These are phyloP conservation scores for Ursus arctos DNA, from an alignment of 2,113 vertebrate species.

Conservation along the genomic window DNA sequence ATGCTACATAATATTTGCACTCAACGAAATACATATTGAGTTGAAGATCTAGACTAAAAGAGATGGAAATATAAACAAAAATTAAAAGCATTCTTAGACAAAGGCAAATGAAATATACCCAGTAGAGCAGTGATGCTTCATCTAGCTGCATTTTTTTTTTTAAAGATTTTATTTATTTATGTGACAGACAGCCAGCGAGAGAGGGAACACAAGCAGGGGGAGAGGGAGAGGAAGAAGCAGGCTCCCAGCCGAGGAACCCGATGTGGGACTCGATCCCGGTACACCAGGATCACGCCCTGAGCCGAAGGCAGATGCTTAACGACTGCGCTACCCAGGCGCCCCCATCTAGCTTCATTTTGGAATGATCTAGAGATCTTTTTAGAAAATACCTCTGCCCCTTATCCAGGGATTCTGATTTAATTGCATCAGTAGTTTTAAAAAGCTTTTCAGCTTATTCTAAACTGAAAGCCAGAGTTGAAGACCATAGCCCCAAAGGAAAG, in stretches of 20 bases:
- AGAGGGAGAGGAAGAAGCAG: too few relatives aligned
- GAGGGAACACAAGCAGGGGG: too few relatives aligned
- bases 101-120: neutral
- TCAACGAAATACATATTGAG: neutral
- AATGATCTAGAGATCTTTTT: neutral
- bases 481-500: neutral
- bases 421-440: slow-evolving; percentile 23
- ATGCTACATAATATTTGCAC: neutral
- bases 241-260: too few relatives aligned
- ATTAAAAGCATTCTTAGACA: neutral
- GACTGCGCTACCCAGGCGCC: too few relatives aligned
- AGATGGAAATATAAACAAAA: slow-evolving; percentile 7
- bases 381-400: neutral
- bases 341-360: neutral
- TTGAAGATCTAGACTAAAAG: slow-evolving; percentile 2
- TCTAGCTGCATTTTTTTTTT: neutral
- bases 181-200: too few relatives aligned
- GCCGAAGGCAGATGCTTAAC: too few relatives aligned
- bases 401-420: slow-evolving; percentile 22
- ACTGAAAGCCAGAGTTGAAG: neutral
- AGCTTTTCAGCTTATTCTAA: neutral
- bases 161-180: too few relatives aligned
- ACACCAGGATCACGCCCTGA: too few relatives aligned
- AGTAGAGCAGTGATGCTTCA: neutral
- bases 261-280: too few relatives aligned